phyloP scores from a whole-genome alignment of 2,113 vertebrate species.

The Sebastes fasciatus region DNA sequence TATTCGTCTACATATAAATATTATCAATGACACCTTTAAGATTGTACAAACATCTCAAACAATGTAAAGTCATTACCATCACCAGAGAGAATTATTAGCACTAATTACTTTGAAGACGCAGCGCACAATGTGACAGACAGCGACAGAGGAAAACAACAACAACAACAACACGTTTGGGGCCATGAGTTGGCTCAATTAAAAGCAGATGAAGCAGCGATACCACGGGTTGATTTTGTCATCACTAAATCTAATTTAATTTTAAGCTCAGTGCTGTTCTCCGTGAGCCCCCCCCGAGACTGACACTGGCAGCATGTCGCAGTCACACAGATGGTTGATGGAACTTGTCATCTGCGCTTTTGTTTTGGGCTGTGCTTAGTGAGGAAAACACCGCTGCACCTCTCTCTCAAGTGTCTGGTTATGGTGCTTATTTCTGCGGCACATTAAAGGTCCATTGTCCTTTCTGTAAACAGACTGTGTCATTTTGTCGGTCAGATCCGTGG shows the following conservation, averaged over 20 bases:
- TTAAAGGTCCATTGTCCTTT: constrained; percentile 9
- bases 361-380: constrained; percentile 34
- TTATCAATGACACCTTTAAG: not conserved
- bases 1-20: not conserved
- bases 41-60: not conserved
- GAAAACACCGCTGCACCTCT: constrained; percentile 32
- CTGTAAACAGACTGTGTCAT: not conserved
- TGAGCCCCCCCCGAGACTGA: constrained; percentile 42
- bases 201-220: constrained; percentile 42
- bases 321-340: constrained; percentile 68
- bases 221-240: constrained; percentile 52
- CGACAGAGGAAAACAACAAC: constrained; percentile 31
- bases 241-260: constrained; percentile 68
- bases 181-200: constrained; percentile 34
- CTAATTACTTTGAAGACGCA: constrained; percentile 44
- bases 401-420: constrained; percentile 18
- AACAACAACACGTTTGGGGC: constrained; percentile 26
- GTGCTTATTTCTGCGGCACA: not conserved
- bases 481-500: not conserved
- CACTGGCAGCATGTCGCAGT: constrained; percentile 60
- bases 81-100: constrained; percentile 27
- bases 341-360: constrained; percentile 63
- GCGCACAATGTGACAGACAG: constrained; percentile 24
- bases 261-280: constrained; percentile 38
- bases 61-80: not conserved